Evolutionary conservation across 2,113 vertebrate genomes (phyloP).

Genomic region (Coturnix japonica): DNA sequence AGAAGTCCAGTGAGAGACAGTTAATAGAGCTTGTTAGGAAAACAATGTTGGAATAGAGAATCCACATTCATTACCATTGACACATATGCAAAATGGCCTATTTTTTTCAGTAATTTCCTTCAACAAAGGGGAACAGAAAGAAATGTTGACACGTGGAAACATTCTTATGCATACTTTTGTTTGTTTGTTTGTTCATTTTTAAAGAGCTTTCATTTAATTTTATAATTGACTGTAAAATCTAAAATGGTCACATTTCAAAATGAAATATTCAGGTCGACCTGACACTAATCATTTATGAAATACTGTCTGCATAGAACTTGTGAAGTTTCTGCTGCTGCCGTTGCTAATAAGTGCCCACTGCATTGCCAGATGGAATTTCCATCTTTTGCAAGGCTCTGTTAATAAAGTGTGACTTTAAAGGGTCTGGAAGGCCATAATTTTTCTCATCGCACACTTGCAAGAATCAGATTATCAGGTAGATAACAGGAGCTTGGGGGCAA

Average conservation of each 20-base stretch:
- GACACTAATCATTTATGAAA: not conserved
- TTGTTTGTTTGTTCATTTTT: not conserved
- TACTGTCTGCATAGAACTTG: not conserved
- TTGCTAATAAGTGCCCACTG: not conserved
- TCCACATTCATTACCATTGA: not conserved
- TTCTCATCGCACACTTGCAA: not conserved
- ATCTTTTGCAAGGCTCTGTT: not conserved
- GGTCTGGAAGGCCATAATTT: not conserved
- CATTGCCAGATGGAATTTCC: not conserved
- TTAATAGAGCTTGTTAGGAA: not conserved
- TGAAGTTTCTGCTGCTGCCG: not conserved
- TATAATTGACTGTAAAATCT: not conserved
- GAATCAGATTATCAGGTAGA: not conserved
- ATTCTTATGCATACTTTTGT: not conserved
- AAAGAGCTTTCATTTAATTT: not conserved
- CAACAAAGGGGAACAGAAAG: not conserved
- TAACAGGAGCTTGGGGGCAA: not conserved
- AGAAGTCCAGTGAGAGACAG: not conserved
- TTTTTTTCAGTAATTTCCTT: not conserved
- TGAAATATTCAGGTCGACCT: not conserved
- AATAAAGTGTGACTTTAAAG: slow-evolving; percentile 6
- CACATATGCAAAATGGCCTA: not conserved
- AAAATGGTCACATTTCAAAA: not conserved
- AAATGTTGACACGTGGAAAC: not conserved
- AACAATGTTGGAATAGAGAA: not conserved